A percentile compares a stretch with the other conserved stretches of the same genome.
These are phyloP conservation scores for Propithecus deckenii DNA, from an alignment of 2,797 vertebrate species.

Conservation along the genomic window DNA sequence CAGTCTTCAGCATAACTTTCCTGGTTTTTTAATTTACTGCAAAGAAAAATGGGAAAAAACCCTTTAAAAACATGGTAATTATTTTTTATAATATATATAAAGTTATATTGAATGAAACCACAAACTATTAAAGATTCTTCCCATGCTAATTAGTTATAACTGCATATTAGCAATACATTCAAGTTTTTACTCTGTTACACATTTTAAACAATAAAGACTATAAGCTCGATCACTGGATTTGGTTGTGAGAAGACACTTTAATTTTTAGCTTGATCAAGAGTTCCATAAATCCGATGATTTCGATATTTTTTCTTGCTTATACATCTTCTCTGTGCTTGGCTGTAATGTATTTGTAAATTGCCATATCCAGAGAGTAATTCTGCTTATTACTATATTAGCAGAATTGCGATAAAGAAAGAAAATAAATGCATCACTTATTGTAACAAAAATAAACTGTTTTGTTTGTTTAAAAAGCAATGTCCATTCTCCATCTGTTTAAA, in stretches of 20 bases:
- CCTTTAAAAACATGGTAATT: background rate
- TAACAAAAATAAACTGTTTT: constrained; percentile 45
- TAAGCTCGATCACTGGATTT: constrained; percentile 42
- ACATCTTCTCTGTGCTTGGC: background rate
- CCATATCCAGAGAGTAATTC: background rate
- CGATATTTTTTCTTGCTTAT: background rate
- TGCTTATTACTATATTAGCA: constrained; percentile 23
- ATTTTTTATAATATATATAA: constrained; percentile 31
- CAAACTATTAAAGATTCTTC: constrained; percentile 19
- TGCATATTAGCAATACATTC: constrained; percentile 7
- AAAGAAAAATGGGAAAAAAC: background rate
- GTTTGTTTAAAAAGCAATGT: constrained; percentile 51
- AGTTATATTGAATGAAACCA: constrained; percentile 43
- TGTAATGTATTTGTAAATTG: background rate
- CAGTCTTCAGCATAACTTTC: constrained; percentile 10
- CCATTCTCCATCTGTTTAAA: constrained; percentile 19
- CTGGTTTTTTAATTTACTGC: constrained; percentile 27
- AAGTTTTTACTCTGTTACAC: constrained; percentile 10
- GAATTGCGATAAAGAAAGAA: background rate
- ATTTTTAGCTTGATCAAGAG: constrained; percentile 43
- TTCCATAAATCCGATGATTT: background rate
- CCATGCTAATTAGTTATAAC: background rate
- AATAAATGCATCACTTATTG: constrained; percentile 21
- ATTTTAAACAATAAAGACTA: constrained; percentile 51
- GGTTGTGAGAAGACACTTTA: constrained; percentile 2